Evolutionary conservation across 2,113 vertebrate species (phyloP).

Genomic region (Motacilla tschutschensis): DNA sequence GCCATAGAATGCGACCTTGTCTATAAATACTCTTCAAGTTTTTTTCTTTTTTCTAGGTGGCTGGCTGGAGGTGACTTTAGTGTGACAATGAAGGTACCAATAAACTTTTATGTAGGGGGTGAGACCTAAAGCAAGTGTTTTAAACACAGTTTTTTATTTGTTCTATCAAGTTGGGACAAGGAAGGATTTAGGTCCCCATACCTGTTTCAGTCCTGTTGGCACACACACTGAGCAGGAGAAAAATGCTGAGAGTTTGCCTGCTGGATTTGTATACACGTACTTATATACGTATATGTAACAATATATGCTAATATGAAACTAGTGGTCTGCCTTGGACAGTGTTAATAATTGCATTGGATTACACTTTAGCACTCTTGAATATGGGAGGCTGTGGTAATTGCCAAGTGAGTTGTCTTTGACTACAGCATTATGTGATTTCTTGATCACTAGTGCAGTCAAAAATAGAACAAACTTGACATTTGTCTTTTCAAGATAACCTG

Average conservation of each 20-base stretch:
- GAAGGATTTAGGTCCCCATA: neutral
- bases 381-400: neutral
- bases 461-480: neutral
- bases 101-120: fast-evolving
- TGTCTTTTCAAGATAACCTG: neutral
- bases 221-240: fast-evolving
- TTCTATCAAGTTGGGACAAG: neutral
- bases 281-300: neutral
- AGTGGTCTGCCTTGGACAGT: neutral
- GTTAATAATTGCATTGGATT: neutral
- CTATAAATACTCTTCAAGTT: neutral
- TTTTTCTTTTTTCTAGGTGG: neutral
- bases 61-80: neutral
- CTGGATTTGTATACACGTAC: neutral
- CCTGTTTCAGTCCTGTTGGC: neutral
- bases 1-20: neutral
- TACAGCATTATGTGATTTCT: neutral
- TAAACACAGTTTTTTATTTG: neutral
- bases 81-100: neutral
- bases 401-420: neutral
- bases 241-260: fast-evolving
- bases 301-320: neutral
- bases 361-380: neutral
- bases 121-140: neutral
- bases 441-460: neutral